Conservation (phyloP, 2,888 invertebrate species). For the Lasioglossum villosulum region DNA sequence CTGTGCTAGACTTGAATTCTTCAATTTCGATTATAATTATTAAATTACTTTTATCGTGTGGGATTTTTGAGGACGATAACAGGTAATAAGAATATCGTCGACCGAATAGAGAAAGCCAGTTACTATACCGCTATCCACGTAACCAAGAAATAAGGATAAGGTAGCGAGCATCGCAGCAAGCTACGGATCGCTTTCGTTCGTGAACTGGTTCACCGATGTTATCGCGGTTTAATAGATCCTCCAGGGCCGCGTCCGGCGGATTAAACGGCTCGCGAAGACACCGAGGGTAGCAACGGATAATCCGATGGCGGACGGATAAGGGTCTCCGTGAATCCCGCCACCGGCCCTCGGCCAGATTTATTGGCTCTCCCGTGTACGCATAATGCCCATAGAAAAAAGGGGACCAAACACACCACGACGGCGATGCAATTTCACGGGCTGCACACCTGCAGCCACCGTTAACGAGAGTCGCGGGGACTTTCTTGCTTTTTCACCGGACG, state of each 20-base stretch:
- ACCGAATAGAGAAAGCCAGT: not conserved
- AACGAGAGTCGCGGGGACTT: slow-evolving; percentile 60
- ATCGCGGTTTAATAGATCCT: slow-evolving; percentile 38
- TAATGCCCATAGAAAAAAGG: slow-evolving; percentile 40
- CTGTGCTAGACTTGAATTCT: too few species aligned
- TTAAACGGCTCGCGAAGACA: slow-evolving; percentile 21
- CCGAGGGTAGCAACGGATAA: slow-evolving; percentile 22
- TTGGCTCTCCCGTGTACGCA: slow-evolving; percentile 29
- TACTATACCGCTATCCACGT: not conserved
- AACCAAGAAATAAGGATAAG: not conserved
- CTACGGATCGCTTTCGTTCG: slow-evolving; percentile 5
- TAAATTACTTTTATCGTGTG: too few species aligned
- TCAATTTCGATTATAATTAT: too few species aligned
- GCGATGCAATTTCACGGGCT: slow-evolving; percentile 62
- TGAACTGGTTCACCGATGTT: slow-evolving; percentile 28
- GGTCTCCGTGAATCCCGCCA: slow-evolving; percentile 24
- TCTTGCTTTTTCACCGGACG: slow-evolving; percentile 46
- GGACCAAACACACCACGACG: slow-evolving; percentile 46
- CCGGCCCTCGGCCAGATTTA: slow-evolving; percentile 40
- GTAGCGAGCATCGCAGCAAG: not conserved
- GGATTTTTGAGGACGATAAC: too few species aligned
- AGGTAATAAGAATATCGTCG: not conserved
- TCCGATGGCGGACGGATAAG: slow-evolving; percentile 27
- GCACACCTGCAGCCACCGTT: slow-evolving; percentile 60
- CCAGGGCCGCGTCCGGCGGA: slow-evolving; percentile 13